phyloP scores from a whole-genome alignment of 2,797 vertebrate genomes.

The Mus caroli region DNA sequence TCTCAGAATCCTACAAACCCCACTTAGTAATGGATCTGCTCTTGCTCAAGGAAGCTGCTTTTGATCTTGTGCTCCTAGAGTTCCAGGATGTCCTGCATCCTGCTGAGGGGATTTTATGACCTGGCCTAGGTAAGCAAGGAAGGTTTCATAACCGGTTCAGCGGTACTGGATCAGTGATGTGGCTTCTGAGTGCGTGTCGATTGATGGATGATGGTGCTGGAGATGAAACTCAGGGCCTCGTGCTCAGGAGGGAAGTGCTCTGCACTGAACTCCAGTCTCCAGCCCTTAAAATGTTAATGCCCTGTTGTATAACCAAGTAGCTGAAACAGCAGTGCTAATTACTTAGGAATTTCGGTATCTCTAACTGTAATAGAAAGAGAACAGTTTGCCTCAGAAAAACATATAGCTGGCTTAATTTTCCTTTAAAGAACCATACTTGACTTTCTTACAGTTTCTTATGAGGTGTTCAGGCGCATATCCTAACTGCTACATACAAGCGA shows the following conservation, averaged over 20 bases:
- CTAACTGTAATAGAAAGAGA: slow-evolving; percentile 20
- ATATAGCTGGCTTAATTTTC: slow-evolving; percentile 40
- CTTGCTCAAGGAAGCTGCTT: slow-evolving; percentile 57
- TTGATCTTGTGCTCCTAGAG: background rate
- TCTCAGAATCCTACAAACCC: slow-evolving; percentile 24
- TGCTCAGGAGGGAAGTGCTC: background rate
- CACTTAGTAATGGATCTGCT: slow-evolving; percentile 40
- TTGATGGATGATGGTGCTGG: background rate
- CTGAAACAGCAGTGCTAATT: slow-evolving; percentile 49
- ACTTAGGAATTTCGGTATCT: slow-evolving; percentile 39
- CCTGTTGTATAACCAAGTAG: slow-evolving; percentile 20
- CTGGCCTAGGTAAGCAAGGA: slow-evolving; percentile 16
- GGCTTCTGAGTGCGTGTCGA: background rate
- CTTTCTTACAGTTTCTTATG: slow-evolving; percentile 45
- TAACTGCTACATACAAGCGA: slow-evolving; percentile 9
- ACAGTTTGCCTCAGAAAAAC: slow-evolving; percentile 43
- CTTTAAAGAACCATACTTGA: background rate
- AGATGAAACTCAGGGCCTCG: background rate
- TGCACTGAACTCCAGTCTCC: background rate
- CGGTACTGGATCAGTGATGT: background rate
- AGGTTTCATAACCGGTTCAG: slow-evolving; percentile 31
- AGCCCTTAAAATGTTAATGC: slow-evolving; percentile 1
- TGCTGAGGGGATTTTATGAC: slow-evolving; percentile 54
- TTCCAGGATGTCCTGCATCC: background rate
- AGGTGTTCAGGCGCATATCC: background rate